phyloP scores from a whole-genome alignment of 64 coral and sea anemone species.

The Porites lutea region DNA sequence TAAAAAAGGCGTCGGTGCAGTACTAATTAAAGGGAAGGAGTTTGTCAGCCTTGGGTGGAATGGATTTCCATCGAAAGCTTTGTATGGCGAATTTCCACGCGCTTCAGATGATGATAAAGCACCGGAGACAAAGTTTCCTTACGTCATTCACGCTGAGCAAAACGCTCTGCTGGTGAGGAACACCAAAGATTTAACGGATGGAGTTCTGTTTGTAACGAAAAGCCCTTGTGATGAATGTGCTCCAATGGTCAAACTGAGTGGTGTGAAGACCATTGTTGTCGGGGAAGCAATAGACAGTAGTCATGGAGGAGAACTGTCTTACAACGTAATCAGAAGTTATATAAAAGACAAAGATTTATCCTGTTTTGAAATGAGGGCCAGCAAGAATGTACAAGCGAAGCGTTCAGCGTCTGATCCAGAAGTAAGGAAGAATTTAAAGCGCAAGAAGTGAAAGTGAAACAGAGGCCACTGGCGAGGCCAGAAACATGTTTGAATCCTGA shows the following conservation, averaged over 20 bases:
- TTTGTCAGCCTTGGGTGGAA: slow-evolving; percentile 73
- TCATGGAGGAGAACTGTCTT: neutral
- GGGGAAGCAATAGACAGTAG: neutral
- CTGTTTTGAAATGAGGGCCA: slow-evolving; percentile 9
- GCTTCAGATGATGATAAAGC: slow-evolving; percentile 30
- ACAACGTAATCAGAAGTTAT: slow-evolving; percentile 6
- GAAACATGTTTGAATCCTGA: no score
- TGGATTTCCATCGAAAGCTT: slow-evolving; percentile 77
- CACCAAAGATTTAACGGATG: slow-evolving; percentile 2
- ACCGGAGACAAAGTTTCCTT: slow-evolving; percentile 59
- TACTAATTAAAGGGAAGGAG: slow-evolving; percentile 47
- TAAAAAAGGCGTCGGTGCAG: slow-evolving; percentile 65
- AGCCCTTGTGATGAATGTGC: slow-evolving; percentile 74
- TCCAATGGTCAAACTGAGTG: slow-evolving; percentile 55
- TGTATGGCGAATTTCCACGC: slow-evolving; percentile 69
- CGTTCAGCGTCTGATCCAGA: neutral
- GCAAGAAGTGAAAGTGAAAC: no score
- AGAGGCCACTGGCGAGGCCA: no score
- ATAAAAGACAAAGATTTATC: neutral
- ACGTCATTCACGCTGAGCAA: slow-evolving; percentile 85
- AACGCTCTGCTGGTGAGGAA: slow-evolving; percentile 79
- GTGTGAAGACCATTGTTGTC: slow-evolving; percentile 65
- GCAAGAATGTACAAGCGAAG: neutral
- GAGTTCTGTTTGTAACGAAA: slow-evolving; percentile 69
- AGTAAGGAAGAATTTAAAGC: neutral